Evolutionary conservation across 2,888 invertebrate genomes (phyloP), one percentile per base, ranked within the genome.

Genomic region (Thecophora atra): DNA sequence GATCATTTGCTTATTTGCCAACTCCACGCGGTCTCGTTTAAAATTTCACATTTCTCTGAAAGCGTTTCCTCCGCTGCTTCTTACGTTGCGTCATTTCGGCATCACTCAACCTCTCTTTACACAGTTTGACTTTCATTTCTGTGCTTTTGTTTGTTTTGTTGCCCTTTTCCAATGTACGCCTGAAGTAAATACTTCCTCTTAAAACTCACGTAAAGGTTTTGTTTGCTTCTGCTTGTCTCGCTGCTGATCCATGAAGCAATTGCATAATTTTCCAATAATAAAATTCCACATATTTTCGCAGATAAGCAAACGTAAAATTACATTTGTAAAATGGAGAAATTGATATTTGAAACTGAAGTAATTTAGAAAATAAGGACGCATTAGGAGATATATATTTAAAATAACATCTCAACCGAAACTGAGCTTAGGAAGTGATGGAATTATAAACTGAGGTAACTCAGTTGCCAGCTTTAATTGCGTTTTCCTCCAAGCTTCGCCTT

Each of bases 61-160:
- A 21, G n/a, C 19, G 11, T 63, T 6, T 21, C 13, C 44, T n/a
- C 37, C 7, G 63, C 19, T 30, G 13, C 6, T 5, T 62, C 47
- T 47, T 44, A 44, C 44, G 17, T 65, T 51, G 26, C 65, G 13
- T 65, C 15, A 51, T 65, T 26, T 28, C 28, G 8, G 17, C 30
- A n/a, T 30, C 2, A 19, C 42, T 4, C 47, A 1, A n/a, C 30
- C 3, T 30, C 2, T 11, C 42, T 4, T 17, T 0, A n/a, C 7
- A 58, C 3, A 58, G 24, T 26, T 58, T 28, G 28, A 5, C 58
- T 58, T 28, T 58, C 58, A 58, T 58, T 58, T 28, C 15, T 26
- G 28, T 11, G n/a, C n/a, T n/a, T 26, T 58, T 28, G 21, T 58
- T 17, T 58, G 26, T 58, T 58, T 28, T 13, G 11, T 58, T 17